Base-by-base conservation (phyloP, 1,140 invertebrate genomes). In the Anastrepha obliqua region DNA sequence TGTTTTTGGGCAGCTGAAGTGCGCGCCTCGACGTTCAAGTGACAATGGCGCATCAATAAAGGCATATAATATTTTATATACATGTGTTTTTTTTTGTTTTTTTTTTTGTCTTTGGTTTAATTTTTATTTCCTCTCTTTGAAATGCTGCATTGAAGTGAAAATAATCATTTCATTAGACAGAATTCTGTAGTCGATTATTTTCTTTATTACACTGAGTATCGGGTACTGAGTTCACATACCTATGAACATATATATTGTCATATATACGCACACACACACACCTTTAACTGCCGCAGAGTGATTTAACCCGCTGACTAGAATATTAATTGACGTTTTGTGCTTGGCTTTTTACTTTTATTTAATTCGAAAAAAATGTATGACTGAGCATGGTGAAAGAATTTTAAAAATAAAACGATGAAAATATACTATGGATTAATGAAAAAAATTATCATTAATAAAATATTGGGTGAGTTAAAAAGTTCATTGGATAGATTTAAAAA, bases 31-130 rank as follows among this genome's bases (percentile, higher is more conserved):
- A n/a, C 39, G 39, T 20, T 55, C 74, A 7, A 81, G 47, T 55
- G 74, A 55, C 74, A 55, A 81, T 81, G 74, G 74, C 74, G 55
- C 74, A 81, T 81, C 74, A 29, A 81, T 81, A 47, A 81, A 55
- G n/a, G 74, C 74, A 81, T 47, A 47, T n/a, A 55, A n/a, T 62
- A 17, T 62, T 62, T 62, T 62, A 62, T 17, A 62, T 8, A 17
- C 13, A 62, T 55, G 2, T 11, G 11, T 55, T 55, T 13, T 62
- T 55, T 55, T 55, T 1, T 5, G 11, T 29, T 67, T 67, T 29
- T n/a, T 15, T n/a, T 20, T 81, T 81, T 81, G 17, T 81, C 74
- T 55, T 81, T 81, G 44, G 51, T 58, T 81, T 81, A 55, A 74
- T 47, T 74, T 29, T 74, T 74, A 44, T 47, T 51, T 13, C 47